Evolutionary conservation across 2,113 vertebrate species (phyloP).

Genomic region (Solea solea): DNA sequence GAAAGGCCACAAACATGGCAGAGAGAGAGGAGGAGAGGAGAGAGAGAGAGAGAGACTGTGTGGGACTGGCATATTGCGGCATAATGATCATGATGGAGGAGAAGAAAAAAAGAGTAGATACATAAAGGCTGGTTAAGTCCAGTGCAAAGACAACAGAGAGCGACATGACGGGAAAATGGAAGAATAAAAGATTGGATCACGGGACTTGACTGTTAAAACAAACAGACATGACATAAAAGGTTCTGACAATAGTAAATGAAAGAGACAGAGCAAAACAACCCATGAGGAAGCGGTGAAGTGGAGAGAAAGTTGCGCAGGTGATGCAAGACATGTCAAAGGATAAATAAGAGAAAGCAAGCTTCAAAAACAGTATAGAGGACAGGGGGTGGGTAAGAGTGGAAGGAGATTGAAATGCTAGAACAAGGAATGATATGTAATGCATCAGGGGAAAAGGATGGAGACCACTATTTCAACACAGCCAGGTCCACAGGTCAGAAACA

Average conservation of each 20-base stretch:
- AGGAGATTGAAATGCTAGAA: constrained; percentile 35
- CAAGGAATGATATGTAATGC: constrained; percentile 24
- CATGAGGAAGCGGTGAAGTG: constrained; percentile 6
- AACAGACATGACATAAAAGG: constrained; percentile 13
- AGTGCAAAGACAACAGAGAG: constrained; percentile 15
- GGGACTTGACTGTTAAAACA: constrained; percentile 22
- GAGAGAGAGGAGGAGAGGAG: constrained; percentile 38
- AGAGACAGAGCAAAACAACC: constrained; percentile 1
- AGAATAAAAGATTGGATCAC: constrained; percentile 27
- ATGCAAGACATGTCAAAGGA: constrained; percentile 28
- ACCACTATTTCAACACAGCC: too few species aligned
- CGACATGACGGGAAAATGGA: constrained; percentile 12
- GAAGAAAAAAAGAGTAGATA: not conserved
- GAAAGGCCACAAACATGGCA: constrained; percentile 79
- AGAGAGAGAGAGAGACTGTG: constrained; percentile 4
- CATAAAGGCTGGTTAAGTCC: constrained; percentile 23
- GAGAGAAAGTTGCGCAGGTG: constrained; percentile 23
- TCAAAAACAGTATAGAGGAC: constrained; percentile 17
- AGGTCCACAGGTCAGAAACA: too few species aligned
- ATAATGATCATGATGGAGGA: constrained; percentile 8
- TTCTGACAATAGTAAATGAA: constrained; percentile 11
- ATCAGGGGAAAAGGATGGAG: constrained; percentile 27
- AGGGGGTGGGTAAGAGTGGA: not conserved
- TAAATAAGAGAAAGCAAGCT: constrained; percentile 16
- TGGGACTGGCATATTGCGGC: constrained; percentile 18